These are phyloP conservation scores for Caenorhabditis angaria DNA, from an alignment of 2,888 invertebrate genomes.

Conservation along the genomic window DNA sequence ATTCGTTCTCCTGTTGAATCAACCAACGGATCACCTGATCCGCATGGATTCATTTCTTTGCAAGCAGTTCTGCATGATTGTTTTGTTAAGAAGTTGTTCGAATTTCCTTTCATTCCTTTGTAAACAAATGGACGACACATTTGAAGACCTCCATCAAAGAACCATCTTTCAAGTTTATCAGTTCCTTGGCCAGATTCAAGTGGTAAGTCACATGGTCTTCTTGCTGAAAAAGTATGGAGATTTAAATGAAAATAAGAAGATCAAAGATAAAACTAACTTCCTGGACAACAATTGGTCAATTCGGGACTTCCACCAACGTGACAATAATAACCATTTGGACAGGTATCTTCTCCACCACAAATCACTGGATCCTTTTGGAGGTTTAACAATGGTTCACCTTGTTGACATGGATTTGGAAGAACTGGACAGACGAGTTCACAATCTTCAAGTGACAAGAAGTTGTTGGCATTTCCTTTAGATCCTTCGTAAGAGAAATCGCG, in stretches of 20 bases:
- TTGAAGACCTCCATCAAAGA: slow-evolving; percentile 61
- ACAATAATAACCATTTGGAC: slow-evolving; percentile 68
- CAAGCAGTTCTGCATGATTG: slow-evolving; percentile 62
- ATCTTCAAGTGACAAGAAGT: slow-evolving; percentile 65
- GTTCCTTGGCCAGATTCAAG: slow-evolving; percentile 55
- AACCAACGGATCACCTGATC: slow-evolving; percentile 60
- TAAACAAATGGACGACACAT: slow-evolving; percentile 61
- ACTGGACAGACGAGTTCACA: slow-evolving; percentile 70
- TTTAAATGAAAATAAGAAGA: slow-evolving; percentile 1
- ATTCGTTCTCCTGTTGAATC: slow-evolving; percentile 59
- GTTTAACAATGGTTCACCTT: slow-evolving; percentile 68
- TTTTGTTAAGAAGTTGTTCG: slow-evolving; percentile 65
- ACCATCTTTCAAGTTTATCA: slow-evolving; percentile 59
- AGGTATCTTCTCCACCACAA: slow-evolving; percentile 68
- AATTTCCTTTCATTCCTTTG: slow-evolving; percentile 63
- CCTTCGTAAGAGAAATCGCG: slow-evolving; percentile 63
- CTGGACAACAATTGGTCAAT: slow-evolving; percentile 72
- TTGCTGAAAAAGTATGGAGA: slow-evolving; percentile 37
- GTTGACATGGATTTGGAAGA: slow-evolving; percentile 66
- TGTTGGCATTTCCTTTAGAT: slow-evolving; percentile 69
- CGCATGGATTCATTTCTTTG: slow-evolving; percentile 67
- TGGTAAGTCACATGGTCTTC: slow-evolving; percentile 57
- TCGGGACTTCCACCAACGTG: slow-evolving; percentile 69
- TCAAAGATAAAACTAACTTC: slow-evolving; percentile 54
- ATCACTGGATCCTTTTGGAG: slow-evolving; percentile 64